Evolutionary conservation across 2,797 vertebrate species (phyloP).

Genomic region (Myotis pilosus): DNA sequence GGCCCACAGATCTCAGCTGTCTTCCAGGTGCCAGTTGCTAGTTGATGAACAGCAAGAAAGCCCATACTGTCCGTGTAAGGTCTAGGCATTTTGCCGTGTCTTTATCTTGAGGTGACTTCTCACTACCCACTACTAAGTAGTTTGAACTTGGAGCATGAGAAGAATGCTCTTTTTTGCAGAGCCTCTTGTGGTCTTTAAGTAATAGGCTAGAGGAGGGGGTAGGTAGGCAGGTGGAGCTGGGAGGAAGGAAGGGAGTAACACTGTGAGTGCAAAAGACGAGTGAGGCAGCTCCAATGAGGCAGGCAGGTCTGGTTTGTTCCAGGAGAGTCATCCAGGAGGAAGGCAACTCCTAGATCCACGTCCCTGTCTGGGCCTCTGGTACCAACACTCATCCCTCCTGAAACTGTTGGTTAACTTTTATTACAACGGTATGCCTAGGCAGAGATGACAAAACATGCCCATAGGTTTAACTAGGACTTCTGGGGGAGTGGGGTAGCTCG

Average conservation of each 20-base stretch:
- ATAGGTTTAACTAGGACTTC: not conserved
- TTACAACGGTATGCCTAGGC: not conserved
- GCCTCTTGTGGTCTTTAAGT: not conserved
- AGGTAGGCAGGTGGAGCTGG: not conserved
- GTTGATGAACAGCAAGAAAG: not conserved
- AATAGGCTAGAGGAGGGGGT: not conserved
- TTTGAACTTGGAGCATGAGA: not conserved
- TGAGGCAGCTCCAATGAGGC: not conserved
- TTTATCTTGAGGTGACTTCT: not conserved
- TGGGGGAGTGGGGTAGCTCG: fast-evolving
- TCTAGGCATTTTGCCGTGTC: not conserved
- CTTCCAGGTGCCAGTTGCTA: not conserved
- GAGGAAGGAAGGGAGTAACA: not conserved
- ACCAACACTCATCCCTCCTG: not conserved
- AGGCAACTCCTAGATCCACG: not conserved
- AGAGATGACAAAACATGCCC: not conserved
- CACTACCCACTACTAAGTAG: not conserved
- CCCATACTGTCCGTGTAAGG: not conserved
- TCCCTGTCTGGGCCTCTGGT: not conserved
- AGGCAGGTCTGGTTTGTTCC: not conserved
- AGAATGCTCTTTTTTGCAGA: not conserved
- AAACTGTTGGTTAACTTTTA: not conserved
- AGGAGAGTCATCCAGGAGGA: not conserved
- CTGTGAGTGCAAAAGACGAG: not conserved
- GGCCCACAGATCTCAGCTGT: not conserved